phyloP scores from a whole-genome alignment of 2,113 vertebrate species.

The Apaloderma vittatum region DNA sequence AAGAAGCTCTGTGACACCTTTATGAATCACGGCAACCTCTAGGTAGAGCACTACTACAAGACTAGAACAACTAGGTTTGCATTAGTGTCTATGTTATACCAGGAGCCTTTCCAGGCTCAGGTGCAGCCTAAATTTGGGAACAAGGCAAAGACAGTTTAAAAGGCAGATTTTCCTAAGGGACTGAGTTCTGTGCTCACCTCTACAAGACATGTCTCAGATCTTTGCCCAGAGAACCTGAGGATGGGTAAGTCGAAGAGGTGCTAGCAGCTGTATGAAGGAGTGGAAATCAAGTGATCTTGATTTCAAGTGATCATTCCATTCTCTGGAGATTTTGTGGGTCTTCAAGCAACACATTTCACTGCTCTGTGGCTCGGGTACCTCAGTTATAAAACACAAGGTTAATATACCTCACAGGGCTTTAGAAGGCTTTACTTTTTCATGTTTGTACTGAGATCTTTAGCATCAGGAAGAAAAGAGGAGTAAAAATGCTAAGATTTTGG shows the following conservation, averaged over 20 bases:
- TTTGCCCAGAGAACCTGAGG: background rate
- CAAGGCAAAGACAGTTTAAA: background rate
- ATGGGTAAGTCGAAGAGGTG: background rate
- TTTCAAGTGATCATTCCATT: too few species aligned
- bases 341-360: background rate
- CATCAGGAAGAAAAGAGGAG: background rate
- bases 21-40: background rate
- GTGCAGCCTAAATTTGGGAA: background rate
- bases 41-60: background rate
- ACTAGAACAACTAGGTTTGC: background rate
- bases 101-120: background rate
- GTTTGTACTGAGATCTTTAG: background rate
- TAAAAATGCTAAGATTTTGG: background rate
- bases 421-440: background rate
- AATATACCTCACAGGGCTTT: background rate
- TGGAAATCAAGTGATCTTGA: background rate
- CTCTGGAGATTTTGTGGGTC: background rate
- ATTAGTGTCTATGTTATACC: background rate
- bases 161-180: background rate
- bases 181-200: background rate
- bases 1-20: background rate
- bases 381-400: background rate
- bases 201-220: background rate
- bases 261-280: background rate
- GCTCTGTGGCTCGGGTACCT: background rate